Conservation (phyloP, 2,888 invertebrate genomes). For the Euzophera pinguis region DNA sequence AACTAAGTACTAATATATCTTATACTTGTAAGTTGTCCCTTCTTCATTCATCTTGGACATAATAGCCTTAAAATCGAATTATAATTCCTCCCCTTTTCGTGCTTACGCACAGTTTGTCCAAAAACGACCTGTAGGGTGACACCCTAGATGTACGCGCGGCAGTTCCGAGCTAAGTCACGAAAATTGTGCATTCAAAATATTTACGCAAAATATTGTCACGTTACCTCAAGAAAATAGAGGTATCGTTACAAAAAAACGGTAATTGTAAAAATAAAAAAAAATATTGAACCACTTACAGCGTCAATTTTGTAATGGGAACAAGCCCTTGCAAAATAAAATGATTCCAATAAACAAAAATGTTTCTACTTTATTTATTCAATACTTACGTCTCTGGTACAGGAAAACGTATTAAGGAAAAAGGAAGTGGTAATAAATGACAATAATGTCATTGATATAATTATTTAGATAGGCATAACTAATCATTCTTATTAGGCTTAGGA, state of each 20-base stretch:
- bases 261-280: no score
- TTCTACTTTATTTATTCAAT: no score
- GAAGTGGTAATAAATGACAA: not conserved
- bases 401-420: not conserved
- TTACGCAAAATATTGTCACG: not conserved
- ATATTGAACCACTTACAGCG: no score
- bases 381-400: no score
- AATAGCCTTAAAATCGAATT: slow-evolving; percentile 11
- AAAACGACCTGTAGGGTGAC: slow-evolving; percentile 4
- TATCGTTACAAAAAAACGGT: no score
- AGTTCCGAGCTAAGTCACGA: not conserved
- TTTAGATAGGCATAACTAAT: not conserved
- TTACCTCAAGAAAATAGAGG: no score
- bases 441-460: not conserved
- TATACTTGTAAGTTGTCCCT: not conserved
- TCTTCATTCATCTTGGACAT: slow-evolving; percentile 6
- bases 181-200: not conserved
- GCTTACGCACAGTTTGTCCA: slow-evolving; percentile 8
- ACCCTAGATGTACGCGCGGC: slow-evolving; percentile 2
- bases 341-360: no score
- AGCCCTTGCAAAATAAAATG: no score
- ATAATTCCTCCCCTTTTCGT: slow-evolving; percentile 7
- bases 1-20: not conserved
- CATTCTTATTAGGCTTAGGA: not conserved
- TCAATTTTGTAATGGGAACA: no score